A percentile compares a stretch with the other conserved stretches of the same genome.
Evolutionary conservation across 2,888 invertebrate genomes (phyloP).

Genomic region (Melanostoma scalare): DNA sequence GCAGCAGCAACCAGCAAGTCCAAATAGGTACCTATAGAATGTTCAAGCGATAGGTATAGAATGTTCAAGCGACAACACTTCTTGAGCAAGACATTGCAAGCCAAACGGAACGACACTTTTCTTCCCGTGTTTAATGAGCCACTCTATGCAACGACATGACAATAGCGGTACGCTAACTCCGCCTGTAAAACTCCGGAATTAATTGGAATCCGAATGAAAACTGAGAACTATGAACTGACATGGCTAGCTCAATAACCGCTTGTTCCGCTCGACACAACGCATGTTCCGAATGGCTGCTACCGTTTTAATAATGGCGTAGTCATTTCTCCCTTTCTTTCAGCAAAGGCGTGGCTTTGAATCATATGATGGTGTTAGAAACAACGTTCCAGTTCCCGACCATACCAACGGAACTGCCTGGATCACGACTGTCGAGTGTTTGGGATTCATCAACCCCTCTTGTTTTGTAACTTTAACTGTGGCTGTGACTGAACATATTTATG

Average conservation of each 20-base stretch:
- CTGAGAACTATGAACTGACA: slow-evolving; percentile 55
- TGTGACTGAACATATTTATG: slow-evolving; percentile 57
- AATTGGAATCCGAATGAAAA: slow-evolving; percentile 57
- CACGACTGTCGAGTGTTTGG: slow-evolving; percentile 21
- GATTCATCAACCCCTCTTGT: slow-evolving; percentile 48
- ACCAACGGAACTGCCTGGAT: slow-evolving; percentile 28
- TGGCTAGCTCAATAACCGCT: not conserved
- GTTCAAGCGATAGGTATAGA: slow-evolving; percentile 46
- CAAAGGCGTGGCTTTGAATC: slow-evolving; percentile 46
- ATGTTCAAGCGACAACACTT: slow-evolving; percentile 45
- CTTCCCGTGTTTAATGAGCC: slow-evolving; percentile 50
- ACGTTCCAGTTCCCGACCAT: slow-evolving; percentile 28
- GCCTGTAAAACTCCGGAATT: slow-evolving; percentile 62
- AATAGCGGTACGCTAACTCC: slow-evolving; percentile 55
- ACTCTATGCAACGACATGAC: slow-evolving; percentile 45
- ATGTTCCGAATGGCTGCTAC: slow-evolving; percentile 67
- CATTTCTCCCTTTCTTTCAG: slow-evolving; percentile 15
- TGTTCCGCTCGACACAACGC: slow-evolving; percentile 61
- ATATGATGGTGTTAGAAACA: slow-evolving; percentile 15
- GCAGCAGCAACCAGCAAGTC: slow-evolving; percentile 34
- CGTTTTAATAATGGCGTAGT: slow-evolving; percentile 63
- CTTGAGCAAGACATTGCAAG: slow-evolving; percentile 33
- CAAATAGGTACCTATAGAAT: slow-evolving; percentile 42
- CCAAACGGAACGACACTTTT: slow-evolving; percentile 40
- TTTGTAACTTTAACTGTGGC: slow-evolving; percentile 25